Percentiles rank a stretch among this genome's conserved stretches.
Conservation (phyloP, 1,140 invertebrate genomes). For the Rhagoletis pomonella region DNA sequence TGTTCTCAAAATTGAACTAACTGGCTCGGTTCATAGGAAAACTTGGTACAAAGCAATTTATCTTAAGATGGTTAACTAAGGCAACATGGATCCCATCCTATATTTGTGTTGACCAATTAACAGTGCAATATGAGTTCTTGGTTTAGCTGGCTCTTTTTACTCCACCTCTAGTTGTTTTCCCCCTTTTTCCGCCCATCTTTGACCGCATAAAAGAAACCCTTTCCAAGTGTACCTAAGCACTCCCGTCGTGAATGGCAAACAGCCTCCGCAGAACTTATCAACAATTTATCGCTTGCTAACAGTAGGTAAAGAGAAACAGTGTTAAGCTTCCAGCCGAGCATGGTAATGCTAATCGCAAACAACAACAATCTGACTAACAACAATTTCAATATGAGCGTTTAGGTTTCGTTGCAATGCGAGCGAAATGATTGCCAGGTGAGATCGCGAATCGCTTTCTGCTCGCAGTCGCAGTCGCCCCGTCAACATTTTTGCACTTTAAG, state of each 20-base stretch:
- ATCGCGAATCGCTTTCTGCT: slow-evolving; percentile 33
- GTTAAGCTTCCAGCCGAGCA: neutral
- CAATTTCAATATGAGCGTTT: neutral
- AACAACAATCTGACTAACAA: neutral
- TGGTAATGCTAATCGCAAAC: neutral
- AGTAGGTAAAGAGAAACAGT: neutral
- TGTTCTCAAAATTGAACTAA: too few relatives aligned
- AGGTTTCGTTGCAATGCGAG: neutral
- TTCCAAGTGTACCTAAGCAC: too few relatives aligned
- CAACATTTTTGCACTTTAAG: neutral
- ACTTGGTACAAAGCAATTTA: too few relatives aligned
- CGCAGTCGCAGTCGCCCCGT: neutral
- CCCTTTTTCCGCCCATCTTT: neutral
- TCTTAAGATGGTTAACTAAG: too few relatives aligned
- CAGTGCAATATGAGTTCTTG: too few relatives aligned
- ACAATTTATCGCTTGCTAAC: neutral
- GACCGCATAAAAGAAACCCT: neutral
- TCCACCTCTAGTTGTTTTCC: neutral
- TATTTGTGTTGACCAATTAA: too few relatives aligned
- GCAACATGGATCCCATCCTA: too few relatives aligned
- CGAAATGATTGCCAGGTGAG: slow-evolving; percentile 8
- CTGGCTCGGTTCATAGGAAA: too few relatives aligned
- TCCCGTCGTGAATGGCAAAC: too few relatives aligned
- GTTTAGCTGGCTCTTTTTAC: too few relatives aligned
- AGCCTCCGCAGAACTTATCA: neutral